These are phyloP conservation scores for Nylanderia fulva DNA, from an alignment of 1,140 invertebrate species.

Conservation along the genomic window DNA sequence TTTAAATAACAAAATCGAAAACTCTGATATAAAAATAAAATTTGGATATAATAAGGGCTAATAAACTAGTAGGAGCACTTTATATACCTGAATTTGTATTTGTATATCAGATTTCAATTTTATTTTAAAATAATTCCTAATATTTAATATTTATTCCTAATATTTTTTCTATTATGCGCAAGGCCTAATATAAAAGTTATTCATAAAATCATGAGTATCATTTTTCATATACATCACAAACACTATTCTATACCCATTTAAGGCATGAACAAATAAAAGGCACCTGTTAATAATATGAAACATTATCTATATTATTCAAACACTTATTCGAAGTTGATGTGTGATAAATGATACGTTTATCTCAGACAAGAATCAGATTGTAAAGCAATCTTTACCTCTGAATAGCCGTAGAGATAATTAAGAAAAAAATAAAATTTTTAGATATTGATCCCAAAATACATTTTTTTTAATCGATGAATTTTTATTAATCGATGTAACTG, in stretches of 20 bases:
- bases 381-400: not conserved
- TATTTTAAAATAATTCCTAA: too few species aligned
- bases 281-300: not conserved
- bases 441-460: not conserved
- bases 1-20: too few species aligned
- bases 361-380: not conserved
- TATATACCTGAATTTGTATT: too few species aligned
- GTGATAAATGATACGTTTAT: constrained; percentile 7
- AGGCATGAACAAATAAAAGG: not conserved
- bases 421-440: not conserved
- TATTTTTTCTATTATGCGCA: too few species aligned
- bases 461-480: constrained; percentile 17
- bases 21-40: too few species aligned
- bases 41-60: too few species aligned
- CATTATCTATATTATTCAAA: not conserved
- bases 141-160: too few species aligned
- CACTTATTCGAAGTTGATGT: not conserved
- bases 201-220: not conserved
- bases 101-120: too few species aligned
- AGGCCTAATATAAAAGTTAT: too few species aligned
- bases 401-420: not conserved
- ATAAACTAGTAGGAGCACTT: too few species aligned
- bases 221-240: not conserved
- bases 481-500: not conserved
- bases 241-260: not conserved